Evolutionary conservation across 2,797 vertebrate genomes (phyloP).

Genomic region (Lagocephalus sceleratus): DNA sequence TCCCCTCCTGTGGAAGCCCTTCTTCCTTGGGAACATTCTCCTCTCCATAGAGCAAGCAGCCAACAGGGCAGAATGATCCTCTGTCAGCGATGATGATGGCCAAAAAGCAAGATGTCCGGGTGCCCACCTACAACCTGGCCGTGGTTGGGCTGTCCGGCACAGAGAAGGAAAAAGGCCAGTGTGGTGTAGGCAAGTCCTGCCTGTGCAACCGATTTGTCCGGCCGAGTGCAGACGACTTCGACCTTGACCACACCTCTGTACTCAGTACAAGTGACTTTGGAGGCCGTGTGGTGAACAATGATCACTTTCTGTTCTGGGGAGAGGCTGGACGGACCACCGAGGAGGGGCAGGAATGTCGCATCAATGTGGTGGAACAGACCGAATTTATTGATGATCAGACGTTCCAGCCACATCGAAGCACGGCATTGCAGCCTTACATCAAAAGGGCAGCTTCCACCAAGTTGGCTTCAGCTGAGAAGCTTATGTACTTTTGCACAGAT

Average conservation of each 20-base stretch:
- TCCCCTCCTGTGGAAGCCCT: slow-evolving; percentile 66
- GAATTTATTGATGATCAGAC: slow-evolving; percentile 99
- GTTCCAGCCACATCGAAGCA: slow-evolving; percentile 96
- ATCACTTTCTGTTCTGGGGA: slow-evolving; percentile 99
- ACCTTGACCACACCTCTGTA: slow-evolving; percentile 96
- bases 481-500: slow-evolving; percentile 99
- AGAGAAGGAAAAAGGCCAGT: slow-evolving; percentile 97
- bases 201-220: slow-evolving; percentile 95
- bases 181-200: slow-evolving; percentile 96
- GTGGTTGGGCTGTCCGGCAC: slow-evolving; percentile 97
- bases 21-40: slow-evolving; percentile 48
- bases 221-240: slow-evolving; percentile 92
- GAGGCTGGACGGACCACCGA: slow-evolving; percentile 85
- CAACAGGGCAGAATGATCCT: slow-evolving; percentile 87
- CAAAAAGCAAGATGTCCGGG: slow-evolving; percentile 95
- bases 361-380: slow-evolving; percentile 96
- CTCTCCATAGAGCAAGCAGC: slow-evolving; percentile 71
- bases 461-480: slow-evolving; percentile 94
- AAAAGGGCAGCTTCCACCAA: slow-evolving; percentile 93
- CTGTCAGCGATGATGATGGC: slow-evolving; percentile 90
- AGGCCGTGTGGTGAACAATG: slow-evolving; percentile 96
- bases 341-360: slow-evolving; percentile 86
- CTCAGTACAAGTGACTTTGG: slow-evolving; percentile 99
- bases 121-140: slow-evolving; percentile 93
- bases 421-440: slow-evolving; percentile 95